A percentile compares a stretch with the other conserved stretches of the same genome.
Conservation (phyloP, 2,888 invertebrate species). For the Microdon myrmicae region DNA sequence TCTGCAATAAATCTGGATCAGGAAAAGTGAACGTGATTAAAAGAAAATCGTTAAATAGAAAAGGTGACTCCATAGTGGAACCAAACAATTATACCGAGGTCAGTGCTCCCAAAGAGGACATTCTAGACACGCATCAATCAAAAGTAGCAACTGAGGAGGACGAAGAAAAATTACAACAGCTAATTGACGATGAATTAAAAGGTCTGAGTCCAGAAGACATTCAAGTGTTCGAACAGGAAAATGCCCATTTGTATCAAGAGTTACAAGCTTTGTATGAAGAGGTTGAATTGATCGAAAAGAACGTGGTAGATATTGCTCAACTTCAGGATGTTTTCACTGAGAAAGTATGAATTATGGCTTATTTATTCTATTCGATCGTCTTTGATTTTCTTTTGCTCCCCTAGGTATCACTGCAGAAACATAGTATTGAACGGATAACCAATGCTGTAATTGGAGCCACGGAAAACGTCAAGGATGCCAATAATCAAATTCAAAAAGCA, state of each 20-base stretch:
- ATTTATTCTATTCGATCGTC: not conserved
- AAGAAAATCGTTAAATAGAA: slow-evolving; percentile 55
- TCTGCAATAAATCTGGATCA: slow-evolving; percentile 53
- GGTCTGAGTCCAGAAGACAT: slow-evolving; percentile 85
- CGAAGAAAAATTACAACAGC: slow-evolving; percentile 60
- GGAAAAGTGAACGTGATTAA: too few species aligned
- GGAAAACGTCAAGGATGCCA: slow-evolving; percentile 95
- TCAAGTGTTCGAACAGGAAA: slow-evolving; percentile 93
- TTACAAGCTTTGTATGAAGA: slow-evolving; percentile 90
- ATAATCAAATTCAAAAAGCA: slow-evolving; percentile 96
- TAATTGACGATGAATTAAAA: slow-evolving; percentile 58
- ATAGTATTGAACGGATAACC: slow-evolving; percentile 90
- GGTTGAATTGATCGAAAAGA: slow-evolving; percentile 88
- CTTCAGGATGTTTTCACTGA: slow-evolving; percentile 96
- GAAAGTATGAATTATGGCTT: slow-evolving; percentile 70
- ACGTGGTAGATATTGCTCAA: slow-evolving; percentile 94
- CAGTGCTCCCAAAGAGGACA: slow-evolving; percentile 53
- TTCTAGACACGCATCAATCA: slow-evolving; percentile 46
- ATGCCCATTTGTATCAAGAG: slow-evolving; percentile 85
- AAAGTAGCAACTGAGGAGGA: slow-evolving; percentile 64
- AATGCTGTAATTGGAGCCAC: slow-evolving; percentile 90
- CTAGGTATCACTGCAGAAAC: slow-evolving; percentile 88
- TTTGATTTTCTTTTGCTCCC: not conserved
- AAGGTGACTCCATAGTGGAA: too few species aligned
- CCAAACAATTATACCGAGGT: too few species aligned